These are phyloP conservation scores for Caenorhabditis inopinata DNA, from an alignment of 1,140 invertebrate species.

Conservation along the genomic window DNA sequence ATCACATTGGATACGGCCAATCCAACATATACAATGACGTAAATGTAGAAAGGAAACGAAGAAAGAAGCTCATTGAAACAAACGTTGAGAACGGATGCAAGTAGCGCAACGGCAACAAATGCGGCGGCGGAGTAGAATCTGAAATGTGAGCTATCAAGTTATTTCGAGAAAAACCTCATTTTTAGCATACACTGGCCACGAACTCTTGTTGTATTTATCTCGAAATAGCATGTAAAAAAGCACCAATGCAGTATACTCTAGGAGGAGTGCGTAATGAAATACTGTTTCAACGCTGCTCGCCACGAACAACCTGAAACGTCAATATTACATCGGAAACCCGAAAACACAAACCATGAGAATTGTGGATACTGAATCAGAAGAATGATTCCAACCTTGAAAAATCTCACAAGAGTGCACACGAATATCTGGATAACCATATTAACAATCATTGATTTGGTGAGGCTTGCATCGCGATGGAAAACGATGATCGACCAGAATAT, in stretches of 20 bases:
- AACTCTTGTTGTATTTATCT: background rate
- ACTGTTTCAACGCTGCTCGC: conserved; percentile 4
- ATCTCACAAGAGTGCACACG: background rate
- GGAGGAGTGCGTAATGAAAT: background rate
- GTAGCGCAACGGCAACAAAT: background rate
- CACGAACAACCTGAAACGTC: background rate
- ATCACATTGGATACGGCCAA: background rate
- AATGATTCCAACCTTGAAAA: background rate
- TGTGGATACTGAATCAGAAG: background rate
- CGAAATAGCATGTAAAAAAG: background rate
- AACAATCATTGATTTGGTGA: background rate
- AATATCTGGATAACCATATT: background rate
- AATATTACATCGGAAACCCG: too few relatives aligned
- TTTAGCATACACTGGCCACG: background rate
- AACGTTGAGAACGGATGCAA: background rate
- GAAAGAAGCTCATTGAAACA: conserved; percentile 4
- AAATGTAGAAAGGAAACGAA: background rate
- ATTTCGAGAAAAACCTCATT: too few relatives aligned
- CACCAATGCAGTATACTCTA: background rate
- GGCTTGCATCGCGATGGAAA: background rate
- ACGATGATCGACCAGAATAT: background rate
- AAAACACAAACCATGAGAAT: background rate
- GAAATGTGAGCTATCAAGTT: too few relatives aligned
- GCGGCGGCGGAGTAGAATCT: background rate
- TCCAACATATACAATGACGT: conserved; percentile 1